Evolutionary conservation across 2,113 vertebrate genomes (phyloP), one percentile per base, ranked within the genome.

Genomic region (Beaufortia kweichowensis): DNA sequence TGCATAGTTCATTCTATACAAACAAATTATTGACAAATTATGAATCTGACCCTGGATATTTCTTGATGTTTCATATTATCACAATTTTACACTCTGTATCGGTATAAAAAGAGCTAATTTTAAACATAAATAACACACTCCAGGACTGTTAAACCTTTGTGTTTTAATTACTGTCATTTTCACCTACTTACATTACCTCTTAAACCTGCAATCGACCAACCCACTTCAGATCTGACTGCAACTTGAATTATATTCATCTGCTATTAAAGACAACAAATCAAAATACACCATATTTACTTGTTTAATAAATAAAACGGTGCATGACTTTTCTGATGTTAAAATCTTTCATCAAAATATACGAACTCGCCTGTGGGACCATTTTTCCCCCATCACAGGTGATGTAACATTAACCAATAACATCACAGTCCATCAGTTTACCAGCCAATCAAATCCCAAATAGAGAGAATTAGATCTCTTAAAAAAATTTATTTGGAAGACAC

Each of bases 61-160:
- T 41, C 35, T 43, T 41, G 2, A 26, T 17, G 35, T 6, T 21
- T 23, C 26, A 23, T 31, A 29, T 53, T 35, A 4, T 31, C n/a
- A 19, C 28, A n/a, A 5, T 31, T 24, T 56, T 26, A 48, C 2
- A 66, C 63, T 29, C 53, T 59, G 70, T 76, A 39, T 71, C 23
- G 3, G 31, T 63, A 46, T 59, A 65, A 46, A 89, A 93, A 93
- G 91, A 93, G 91, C 85, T 91, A 92, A 93, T 95, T 94, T 93
- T 84, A 88, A 90, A 83, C 87, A 89, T 93, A 94, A 95, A 95
- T 92, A n/a, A 90, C 80, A 90, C 88, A 79, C 87, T 92, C 93
- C 93, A 93, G 92, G 88, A 82, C 86, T 89, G 87, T 93, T 89
- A 90, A 92, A 92, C 83, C 88, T 86, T 85, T 64, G 83, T 84